Evolutionary conservation across 2,113 vertebrate genomes (phyloP).

Genomic region (Scomber japonicus): DNA sequence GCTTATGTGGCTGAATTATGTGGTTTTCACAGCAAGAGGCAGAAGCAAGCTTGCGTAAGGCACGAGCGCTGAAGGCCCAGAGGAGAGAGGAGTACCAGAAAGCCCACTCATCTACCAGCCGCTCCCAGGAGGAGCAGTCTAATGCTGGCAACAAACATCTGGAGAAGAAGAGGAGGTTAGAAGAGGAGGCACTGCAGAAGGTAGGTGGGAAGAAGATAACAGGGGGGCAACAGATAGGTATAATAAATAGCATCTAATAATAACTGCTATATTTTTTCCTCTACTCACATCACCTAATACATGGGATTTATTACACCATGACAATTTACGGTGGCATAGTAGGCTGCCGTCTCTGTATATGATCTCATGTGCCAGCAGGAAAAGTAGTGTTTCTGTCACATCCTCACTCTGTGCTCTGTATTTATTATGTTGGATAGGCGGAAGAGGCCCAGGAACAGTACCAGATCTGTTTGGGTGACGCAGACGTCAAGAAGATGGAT

Average conservation of each 20-base stretch:
- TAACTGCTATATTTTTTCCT: too few species aligned
- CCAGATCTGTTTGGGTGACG: constrained; percentile 90
- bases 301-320: too few species aligned
- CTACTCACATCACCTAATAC: too few species aligned
- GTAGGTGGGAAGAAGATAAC: constrained; percentile 70
- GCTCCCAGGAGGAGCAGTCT: constrained; percentile 92
- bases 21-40: constrained; percentile 89
- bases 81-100: constrained; percentile 95
- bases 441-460: constrained; percentile 95
- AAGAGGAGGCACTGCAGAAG: constrained; percentile 95
- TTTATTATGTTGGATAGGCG: constrained; percentile 80
- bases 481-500: constrained; percentile 87
- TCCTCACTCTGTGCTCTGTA: constrained; percentile 6
- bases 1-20: background rate
- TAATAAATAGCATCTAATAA: background rate
- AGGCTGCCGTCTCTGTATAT: too few species aligned
- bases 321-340: too few species aligned
- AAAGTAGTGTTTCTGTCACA: background rate
- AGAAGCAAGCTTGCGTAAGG: constrained; percentile 90
- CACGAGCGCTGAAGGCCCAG: constrained; percentile 87
- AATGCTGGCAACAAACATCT: constrained; percentile 87
- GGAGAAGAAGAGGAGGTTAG: constrained; percentile 92
- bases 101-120: constrained; percentile 88
- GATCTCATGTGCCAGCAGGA: too few species aligned
- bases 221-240: background rate